Conservation (phyloP, 2,113 vertebrate species). For the Brevimyrus niger region DNA sequence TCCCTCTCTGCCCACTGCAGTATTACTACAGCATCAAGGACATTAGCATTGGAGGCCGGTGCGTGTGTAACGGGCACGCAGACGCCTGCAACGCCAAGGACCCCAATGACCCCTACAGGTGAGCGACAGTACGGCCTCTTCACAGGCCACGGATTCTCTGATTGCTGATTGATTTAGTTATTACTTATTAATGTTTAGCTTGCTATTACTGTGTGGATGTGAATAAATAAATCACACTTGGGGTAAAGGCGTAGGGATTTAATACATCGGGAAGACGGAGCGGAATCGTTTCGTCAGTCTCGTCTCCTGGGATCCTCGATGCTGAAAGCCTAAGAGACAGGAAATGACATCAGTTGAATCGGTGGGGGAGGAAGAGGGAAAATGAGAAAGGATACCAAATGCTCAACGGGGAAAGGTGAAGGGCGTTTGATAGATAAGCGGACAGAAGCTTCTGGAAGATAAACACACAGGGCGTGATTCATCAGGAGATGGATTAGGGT, state of each 20-base stretch:
- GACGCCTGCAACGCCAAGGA: constrained; percentile 83
- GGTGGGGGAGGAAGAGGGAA: not conserved
- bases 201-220: not conserved
- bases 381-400: not conserved
- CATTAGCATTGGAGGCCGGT: constrained; percentile 92
- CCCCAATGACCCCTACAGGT: constrained; percentile 85
- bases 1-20: constrained; percentile 43
- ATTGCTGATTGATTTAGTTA: too few species aligned
- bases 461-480: not conserved
- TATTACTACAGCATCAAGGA: constrained; percentile 99
- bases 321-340: not conserved
- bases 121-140: constrained; percentile 17
- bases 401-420: not conserved
- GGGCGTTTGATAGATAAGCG: not conserved
- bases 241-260: not conserved
- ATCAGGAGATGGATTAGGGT: not conserved
- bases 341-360: not conserved
- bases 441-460: not conserved
- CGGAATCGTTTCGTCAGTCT: not conserved
- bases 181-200: too few species aligned
- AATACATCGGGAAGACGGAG: not conserved
- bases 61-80: constrained; percentile 92
- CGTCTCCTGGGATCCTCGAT: not conserved
- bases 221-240: not conserved
- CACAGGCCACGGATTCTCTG: not conserved